Base-by-base conservation (phyloP, 2,888 invertebrate species). In the Sepioteuthis lessoniana region DNA sequence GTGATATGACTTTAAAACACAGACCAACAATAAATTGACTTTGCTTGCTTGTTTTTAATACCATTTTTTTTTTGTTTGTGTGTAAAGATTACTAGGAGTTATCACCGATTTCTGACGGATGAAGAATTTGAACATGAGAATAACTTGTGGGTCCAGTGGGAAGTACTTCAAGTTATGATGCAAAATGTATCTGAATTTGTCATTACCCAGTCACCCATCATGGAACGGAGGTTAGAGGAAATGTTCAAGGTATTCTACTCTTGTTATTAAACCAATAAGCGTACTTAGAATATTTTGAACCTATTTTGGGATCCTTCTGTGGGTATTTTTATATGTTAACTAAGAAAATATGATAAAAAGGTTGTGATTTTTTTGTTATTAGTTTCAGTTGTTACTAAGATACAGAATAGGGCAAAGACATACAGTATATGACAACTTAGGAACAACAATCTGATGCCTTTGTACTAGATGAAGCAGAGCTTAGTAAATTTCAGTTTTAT, bases 121-220 rank as follows among this genome's bases (percentile, higher is more conserved):
- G 97, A 97, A 60, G 97, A 97, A 94, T 97, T 97, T 95, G 96
- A 96, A 92, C 95, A 95, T 94, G 97, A 97, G 94, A 96, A 97
- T 94, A 95, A 95, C 94, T 96, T 97, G 50, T 95, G 96, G 95
- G 95, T 96, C 0, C 95, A 95, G 31, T 97, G 97, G 97, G 97
- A 97, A 93, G 95, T 96, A 8, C 97, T 97, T 95, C 95, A 96
- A 60, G 95, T 96, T 94, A 96, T 96, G 95, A 96, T 97, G 95
- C 97, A 97, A 95, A 97, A 97, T 93, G 97, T 97, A 0, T 95
- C 96, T 10, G 97, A 97, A 95, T 97, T 96, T 95, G 96, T 97
- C 76, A 97, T 96, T 95, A 96, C 96, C 16, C 97, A 97, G 95
- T 96, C 97, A 4, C 97, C 97, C 8, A 95, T 97, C n/a, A 96